Conservation (phyloP, 2,888 invertebrate genomes). For the Plagodis pulveraria region DNA sequence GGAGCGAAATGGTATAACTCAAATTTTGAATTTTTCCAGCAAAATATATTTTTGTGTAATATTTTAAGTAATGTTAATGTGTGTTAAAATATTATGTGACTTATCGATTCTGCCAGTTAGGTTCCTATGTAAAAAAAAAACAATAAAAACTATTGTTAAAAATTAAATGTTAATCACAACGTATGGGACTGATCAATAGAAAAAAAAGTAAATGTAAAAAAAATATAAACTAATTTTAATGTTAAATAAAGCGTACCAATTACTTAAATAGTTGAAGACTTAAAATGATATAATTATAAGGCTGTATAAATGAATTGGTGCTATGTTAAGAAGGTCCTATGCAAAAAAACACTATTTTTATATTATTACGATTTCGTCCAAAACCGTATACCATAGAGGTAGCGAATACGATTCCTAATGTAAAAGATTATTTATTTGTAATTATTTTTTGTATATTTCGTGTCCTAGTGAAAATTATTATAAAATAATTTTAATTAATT, state of each 20-base stretch:
- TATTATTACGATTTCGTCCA: conserved; percentile 40
- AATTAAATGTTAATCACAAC: conserved; percentile 1
- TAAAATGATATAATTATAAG: conserved; percentile 14
- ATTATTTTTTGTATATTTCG: conserved; percentile 77
- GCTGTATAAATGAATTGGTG: conserved; percentile 52
- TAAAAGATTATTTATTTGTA: conserved; percentile 82
- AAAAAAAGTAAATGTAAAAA: conserved; percentile 4
- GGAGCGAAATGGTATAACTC: conserved; percentile 16
- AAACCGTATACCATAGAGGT: conserved; percentile 55
- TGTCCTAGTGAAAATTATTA: conserved; percentile 57
- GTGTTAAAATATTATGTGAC: conserved; percentile 15
- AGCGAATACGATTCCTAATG: conserved; percentile 66
- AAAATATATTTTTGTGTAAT: conserved; percentile 24
- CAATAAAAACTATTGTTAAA: conserved; percentile 2
- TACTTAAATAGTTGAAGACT: conserved; percentile 3
- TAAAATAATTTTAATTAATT: conserved; percentile 53
- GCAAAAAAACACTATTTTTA: conserved; percentile 23
- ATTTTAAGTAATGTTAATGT: conserved; percentile 18
- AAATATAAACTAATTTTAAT: conserved; percentile 3
- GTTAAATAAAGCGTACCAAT: conserved; percentile 7
- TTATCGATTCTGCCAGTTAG: conserved; percentile 24
- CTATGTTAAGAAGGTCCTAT: conserved; percentile 56
- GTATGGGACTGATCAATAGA: conserved; percentile 9
- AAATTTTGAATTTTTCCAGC: conserved; percentile 13
- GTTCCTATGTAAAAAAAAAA: conserved; percentile 24